Evolutionary conservation across 1,140 invertebrate species (phyloP).

Genomic region (Ditylenchus dipsaci): DNA sequence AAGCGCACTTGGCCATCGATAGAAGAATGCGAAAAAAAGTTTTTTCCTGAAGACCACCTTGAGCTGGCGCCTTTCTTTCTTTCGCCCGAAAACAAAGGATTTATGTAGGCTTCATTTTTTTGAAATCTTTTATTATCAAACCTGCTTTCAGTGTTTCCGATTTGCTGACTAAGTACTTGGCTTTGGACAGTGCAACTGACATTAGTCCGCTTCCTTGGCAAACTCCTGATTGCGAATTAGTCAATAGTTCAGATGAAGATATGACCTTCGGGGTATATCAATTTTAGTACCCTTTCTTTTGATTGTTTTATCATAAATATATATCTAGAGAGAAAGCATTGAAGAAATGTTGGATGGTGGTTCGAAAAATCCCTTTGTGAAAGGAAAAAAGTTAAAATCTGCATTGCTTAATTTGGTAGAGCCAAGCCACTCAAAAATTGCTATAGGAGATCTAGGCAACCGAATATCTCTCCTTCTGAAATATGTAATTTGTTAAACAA

Average conservation of each 20-base stretch:
- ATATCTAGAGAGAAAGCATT: not conserved
- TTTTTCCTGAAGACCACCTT: not conserved
- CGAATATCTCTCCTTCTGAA: slow-evolving; percentile 13
- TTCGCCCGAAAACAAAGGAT: slow-evolving; percentile 23
- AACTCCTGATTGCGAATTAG: slow-evolving; percentile 5
- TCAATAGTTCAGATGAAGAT: not conserved
- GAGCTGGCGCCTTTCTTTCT: slow-evolving; percentile 10
- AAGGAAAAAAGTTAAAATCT: not conserved
- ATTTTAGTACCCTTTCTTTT: not conserved
- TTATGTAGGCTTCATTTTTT: slow-evolving; percentile 13
- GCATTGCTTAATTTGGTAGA: not conserved
- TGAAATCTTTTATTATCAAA: not conserved
- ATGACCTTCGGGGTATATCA: not conserved
- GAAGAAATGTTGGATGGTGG: not conserved
- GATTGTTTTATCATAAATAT: no score
- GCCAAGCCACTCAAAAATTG: not conserved
- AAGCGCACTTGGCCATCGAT: slow-evolving; percentile 13
- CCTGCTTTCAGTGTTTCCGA: slow-evolving; percentile 13
- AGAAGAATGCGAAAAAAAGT: slow-evolving; percentile 3
- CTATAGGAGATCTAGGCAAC: slow-evolving; percentile 16
- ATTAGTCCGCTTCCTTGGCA: slow-evolving; percentile 25
- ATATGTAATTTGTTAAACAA: slow-evolving; percentile 1
- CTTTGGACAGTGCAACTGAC: not conserved
- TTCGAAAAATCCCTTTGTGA: not conserved
- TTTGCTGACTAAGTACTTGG: slow-evolving; percentile 25